A percentile compares a stretch with the other conserved stretches of the same genome.
phyloP scores from a whole-genome alignment of 1,140 invertebrate genomes.

The Pteromalus puparum region DNA sequence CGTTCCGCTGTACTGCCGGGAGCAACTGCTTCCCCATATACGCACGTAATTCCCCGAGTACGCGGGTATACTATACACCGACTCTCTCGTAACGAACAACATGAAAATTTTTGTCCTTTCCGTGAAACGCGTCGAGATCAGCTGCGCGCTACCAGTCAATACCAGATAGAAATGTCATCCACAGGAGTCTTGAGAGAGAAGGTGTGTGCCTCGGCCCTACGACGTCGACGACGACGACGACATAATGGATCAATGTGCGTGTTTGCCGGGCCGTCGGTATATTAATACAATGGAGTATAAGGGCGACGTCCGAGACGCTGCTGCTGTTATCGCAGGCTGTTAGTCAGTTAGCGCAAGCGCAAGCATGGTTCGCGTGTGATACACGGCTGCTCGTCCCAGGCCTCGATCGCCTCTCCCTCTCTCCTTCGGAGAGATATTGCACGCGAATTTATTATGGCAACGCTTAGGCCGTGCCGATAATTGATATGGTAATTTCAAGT shows the following conservation, averaged over 20 bases:
- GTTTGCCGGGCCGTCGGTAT: background rate
- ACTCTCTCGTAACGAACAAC: too few relatives aligned
- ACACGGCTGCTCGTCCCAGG: background rate
- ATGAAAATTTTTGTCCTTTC: background rate
- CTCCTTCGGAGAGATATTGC: background rate
- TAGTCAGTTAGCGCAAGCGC: conserved; percentile 40
- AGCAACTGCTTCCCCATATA: background rate
- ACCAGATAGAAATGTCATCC: background rate
- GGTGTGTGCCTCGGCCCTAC: too few relatives aligned
- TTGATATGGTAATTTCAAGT: conserved; percentile 44
- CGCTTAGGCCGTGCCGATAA: background rate
- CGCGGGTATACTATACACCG: too few relatives aligned
- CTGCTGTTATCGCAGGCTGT: conserved; percentile 9
- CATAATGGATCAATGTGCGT: background rate
- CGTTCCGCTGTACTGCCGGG: background rate
- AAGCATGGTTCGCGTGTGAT: conserved; percentile 42
- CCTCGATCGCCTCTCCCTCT: background rate
- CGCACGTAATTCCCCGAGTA: too few relatives aligned
- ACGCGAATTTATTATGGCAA: conserved; percentile 22
- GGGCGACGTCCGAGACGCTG: background rate
- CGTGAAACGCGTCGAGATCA: background rate
- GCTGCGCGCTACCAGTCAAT: background rate
- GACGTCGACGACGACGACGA: background rate
- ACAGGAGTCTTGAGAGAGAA: background rate
- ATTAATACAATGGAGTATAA: conserved; percentile 24